These are phyloP conservation scores for Tortrix viridana DNA, from an alignment of 2,888 invertebrate species.

Conservation along the genomic window DNA sequence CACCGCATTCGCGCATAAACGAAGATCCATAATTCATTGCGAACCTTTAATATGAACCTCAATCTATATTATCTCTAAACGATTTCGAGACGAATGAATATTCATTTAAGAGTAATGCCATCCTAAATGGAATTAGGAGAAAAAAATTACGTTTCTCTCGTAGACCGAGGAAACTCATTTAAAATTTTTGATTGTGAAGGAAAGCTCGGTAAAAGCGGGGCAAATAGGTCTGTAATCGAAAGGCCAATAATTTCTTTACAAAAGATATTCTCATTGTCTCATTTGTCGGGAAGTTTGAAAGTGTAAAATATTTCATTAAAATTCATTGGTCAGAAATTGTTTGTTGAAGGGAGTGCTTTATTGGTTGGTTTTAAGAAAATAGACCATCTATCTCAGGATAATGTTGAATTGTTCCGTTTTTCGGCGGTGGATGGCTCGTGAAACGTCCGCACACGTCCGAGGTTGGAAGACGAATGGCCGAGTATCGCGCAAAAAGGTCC, in stretches of 20 bases:
- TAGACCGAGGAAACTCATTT: constrained; percentile 74
- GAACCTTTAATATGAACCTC: constrained; percentile 74
- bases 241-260: constrained; percentile 63
- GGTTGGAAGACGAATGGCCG: constrained; percentile 75
- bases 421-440: constrained; percentile 48
- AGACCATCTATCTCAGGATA: constrained; percentile 30
- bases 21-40: constrained; percentile 72
- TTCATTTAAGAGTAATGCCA: constrained; percentile 80
- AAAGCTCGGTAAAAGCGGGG: constrained; percentile 56
- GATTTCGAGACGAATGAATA: constrained; percentile 81
- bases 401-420: constrained; percentile 55
- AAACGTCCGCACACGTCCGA: constrained; percentile 67
- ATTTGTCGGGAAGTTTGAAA: constrained; percentile 42
- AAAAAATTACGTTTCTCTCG: constrained; percentile 66
- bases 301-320: constrained; percentile 39
- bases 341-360: constrained; percentile 8
- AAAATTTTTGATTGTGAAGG: constrained; percentile 78
- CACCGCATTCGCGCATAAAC: constrained; percentile 65
- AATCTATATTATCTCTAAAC: constrained; percentile 82
- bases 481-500: constrained; percentile 74
- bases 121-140: constrained; percentile 74
- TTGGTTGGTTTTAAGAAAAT: constrained; percentile 4
- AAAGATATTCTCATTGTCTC: constrained; percentile 47
- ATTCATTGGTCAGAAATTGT: constrained; percentile 34
- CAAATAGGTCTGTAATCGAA: constrained; percentile 64